A percentile compares a stretch with the other conserved stretches of the same genome.
Conservation (phyloP, 2,113 vertebrate species). For the Dicrurus megarhynchus region DNA sequence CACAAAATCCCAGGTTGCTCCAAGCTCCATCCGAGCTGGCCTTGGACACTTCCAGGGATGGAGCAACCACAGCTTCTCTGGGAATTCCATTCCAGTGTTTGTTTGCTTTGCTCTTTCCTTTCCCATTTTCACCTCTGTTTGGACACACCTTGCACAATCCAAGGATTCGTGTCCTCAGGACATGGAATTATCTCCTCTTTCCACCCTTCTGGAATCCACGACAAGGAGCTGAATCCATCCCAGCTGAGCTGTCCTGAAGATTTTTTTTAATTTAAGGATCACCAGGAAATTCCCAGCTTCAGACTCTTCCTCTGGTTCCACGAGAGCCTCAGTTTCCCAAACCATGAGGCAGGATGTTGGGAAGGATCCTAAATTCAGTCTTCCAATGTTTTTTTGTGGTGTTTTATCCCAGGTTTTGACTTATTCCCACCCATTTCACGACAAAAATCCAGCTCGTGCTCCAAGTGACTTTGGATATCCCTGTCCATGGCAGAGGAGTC, state of each 20-base stretch:
- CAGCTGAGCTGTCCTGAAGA: background rate
- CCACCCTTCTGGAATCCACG: background rate
- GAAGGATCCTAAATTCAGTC: background rate
- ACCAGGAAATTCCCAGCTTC: accelerated
- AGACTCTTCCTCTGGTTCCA: background rate
- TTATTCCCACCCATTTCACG: background rate
- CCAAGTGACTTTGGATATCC: accelerated
- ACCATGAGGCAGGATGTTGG: accelerated
- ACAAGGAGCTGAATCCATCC: background rate
- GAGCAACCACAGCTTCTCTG: background rate
- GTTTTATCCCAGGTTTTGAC: background rate
- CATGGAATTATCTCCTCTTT: background rate
- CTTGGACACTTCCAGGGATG: background rate
- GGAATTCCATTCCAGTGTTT: background rate
- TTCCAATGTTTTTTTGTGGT: accelerated
- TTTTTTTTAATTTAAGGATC: background rate
- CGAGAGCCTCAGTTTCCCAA: background rate
- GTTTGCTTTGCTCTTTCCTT: background rate
- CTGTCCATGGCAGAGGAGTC: background rate
- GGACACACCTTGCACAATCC: background rate
- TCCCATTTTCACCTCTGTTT: background rate
- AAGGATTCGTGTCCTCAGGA: background rate
- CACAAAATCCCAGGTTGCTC: background rate
- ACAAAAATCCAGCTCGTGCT: background rate
- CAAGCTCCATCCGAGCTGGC: background rate